Base-by-base conservation (phyloP, 2,797 vertebrate species). In the Takifugu rubripes region DNA sequence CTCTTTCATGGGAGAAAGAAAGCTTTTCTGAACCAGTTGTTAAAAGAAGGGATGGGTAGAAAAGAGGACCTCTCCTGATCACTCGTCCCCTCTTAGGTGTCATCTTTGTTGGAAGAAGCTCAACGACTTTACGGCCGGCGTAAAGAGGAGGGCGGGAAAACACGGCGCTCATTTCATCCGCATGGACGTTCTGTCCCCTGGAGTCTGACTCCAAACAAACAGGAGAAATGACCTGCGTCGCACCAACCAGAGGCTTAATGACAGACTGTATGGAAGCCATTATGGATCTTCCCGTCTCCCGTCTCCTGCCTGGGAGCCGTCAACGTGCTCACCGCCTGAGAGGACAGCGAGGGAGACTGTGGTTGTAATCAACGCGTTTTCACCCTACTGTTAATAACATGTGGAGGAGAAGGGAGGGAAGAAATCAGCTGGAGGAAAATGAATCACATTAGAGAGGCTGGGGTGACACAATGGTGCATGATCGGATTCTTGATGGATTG, bases 331-430 rank as follows among this genome's bases (percentile, higher is more conserved):
- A 62, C 21, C 26, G 52, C 11, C 27, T 16, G 53, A 53, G 56
- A 66, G 5, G 40, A 65, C 64, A 29, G 59, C 65, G 6, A 59
- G 59, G 16, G 52, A 52, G 77, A 59, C 58, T 69, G 73, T 52
- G 75, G 80, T 88, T 86, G 77, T 84, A 87, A 88, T 90, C 86
- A 80, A 74, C 31, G 55, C 66, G 71, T 84, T 87, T 86, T 83
- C 77, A 79, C 84, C 77, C 75, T 56, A 31, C 61, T 33, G 59
- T 79, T 82, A 80, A 88, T 87, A 85, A 87, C 81, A 88, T 84
- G 79, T 58, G 68, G 72, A 68, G 52, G 67, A 72, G 66, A 65
- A 72, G 60, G 64, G 73, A 64, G 74, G 55, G 54, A 51, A 60
- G 60, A 78, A 78, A 80, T 75, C 75, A 82, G 74, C 61, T 57